phyloP scores from a whole-genome alignment of 2,113 vertebrate genomes.

The Nibea coibor region DNA sequence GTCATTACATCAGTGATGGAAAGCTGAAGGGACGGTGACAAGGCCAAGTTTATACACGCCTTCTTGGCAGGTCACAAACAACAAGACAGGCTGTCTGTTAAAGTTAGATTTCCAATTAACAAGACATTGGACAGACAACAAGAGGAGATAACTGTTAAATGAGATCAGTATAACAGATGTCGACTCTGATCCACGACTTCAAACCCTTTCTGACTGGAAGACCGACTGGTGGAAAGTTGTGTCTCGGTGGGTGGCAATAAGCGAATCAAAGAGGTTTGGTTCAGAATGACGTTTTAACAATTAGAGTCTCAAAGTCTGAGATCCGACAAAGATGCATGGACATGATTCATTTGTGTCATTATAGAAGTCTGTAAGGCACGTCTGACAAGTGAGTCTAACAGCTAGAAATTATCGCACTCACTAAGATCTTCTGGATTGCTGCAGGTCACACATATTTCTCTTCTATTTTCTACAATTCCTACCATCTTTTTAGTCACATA shows the following conservation, averaged over 20 bases:
- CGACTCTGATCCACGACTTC: slow-evolving; percentile 14
- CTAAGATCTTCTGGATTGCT: neutral
- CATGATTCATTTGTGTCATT: neutral
- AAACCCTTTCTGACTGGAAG: slow-evolving; percentile 1
- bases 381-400: neutral
- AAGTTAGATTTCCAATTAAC: slow-evolving; percentile 20
- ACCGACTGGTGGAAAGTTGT: neutral
- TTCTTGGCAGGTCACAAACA: neutral
- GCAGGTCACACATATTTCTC: neutral
- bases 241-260: neutral
- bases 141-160: neutral
- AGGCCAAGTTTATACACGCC: neutral
- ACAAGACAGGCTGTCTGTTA: slow-evolving; percentile 4
- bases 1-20: slow-evolving; percentile 1
- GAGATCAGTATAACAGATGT: slow-evolving; percentile 18
- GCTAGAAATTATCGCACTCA: neutral
- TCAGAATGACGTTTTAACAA: neutral
- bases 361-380: neutral
- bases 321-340: neutral
- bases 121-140: neutral
- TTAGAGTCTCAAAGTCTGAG: neutral
- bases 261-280: neutral
- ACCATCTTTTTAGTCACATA: neutral
- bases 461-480: neutral
- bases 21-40: neutral